Evolutionary conservation across 2,888 invertebrate genomes (phyloP).

Genomic region (Coecobrya sp.): DNA sequence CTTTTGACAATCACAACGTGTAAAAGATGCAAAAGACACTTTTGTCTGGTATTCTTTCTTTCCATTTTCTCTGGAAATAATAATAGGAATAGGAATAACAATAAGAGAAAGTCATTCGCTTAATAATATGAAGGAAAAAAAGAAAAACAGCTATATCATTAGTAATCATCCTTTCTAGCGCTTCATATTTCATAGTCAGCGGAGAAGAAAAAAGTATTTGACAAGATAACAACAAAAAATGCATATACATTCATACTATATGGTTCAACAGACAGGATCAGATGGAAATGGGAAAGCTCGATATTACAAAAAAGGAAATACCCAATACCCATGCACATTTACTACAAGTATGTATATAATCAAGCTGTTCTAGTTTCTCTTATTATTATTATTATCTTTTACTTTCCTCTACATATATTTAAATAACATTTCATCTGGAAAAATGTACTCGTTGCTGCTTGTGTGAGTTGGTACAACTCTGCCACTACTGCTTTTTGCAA

Average conservation of each 20-base stretch:
- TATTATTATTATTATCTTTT: constrained; percentile 28
- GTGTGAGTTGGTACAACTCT: not conserved
- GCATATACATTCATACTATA: not conserved
- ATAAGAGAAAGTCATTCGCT: constrained; percentile 39
- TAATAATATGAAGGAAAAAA: constrained; percentile 66
- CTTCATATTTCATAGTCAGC: constrained; percentile 43
- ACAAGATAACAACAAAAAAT: constrained; percentile 55
- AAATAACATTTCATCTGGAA: constrained; percentile 21
- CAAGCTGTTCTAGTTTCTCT: constrained; percentile 40
- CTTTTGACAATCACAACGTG: not conserved
- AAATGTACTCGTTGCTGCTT: not conserved
- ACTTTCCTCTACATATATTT: constrained; percentile 11
- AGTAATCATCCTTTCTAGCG: constrained; percentile 47
- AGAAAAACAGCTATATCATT: constrained; percentile 65
- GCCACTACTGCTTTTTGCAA: not conserved
- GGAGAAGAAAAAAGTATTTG: constrained; percentile 47
- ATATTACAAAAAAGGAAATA: not conserved
- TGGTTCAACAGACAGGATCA: constrained; percentile 40
- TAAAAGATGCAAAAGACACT: not conserved
- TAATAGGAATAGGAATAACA: constrained; percentile 45
- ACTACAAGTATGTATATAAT: constrained; percentile 16
- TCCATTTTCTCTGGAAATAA: constrained; percentile 39
- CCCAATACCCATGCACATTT: constrained; percentile 20
- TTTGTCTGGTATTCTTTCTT: constrained; percentile 4
- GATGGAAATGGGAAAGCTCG: not conserved